These are phyloP conservation scores for Zoanthus sociatus DNA, from an alignment of 92 coral and sea anemone species.

Conservation along the genomic window DNA sequence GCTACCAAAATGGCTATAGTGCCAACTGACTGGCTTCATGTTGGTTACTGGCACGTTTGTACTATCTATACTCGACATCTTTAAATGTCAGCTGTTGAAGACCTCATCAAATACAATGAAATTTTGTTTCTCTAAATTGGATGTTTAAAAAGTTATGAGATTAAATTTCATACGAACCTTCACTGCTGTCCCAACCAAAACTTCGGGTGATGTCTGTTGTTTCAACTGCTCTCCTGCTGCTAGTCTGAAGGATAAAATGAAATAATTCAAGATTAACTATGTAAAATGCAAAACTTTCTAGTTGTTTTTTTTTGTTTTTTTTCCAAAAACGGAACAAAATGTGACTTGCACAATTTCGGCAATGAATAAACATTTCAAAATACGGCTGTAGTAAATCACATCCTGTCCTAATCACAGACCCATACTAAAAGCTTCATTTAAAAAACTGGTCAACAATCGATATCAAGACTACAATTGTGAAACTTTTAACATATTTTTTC, in stretches of 20 bases:
- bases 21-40: too few species aligned
- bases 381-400: neutral
- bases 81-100: too few species aligned
- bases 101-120: too few species aligned
- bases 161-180: constrained; percentile 56
- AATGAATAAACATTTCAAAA: neutral
- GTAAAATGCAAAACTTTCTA: neutral
- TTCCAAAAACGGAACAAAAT: neutral
- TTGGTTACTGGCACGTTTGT: too few species aligned
- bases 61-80: too few species aligned
- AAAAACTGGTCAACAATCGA: too few species aligned
- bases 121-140: too few species aligned
- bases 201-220: constrained; percentile 90
- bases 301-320: neutral
- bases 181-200: constrained; percentile 99
- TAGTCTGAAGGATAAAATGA: neutral
- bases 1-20: too few species aligned
- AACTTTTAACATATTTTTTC: too few species aligned
- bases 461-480: too few species aligned
- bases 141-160: too few species aligned
- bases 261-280: neutral
- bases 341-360: neutral
- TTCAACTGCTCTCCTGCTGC: neutral
- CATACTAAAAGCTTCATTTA: neutral
- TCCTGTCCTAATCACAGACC: neutral